Evolutionary conservation across 2,797 vertebrate species (phyloP), one percentile per base, ranked within the genome.

Genomic region (Ispidina lecontei): DNA sequence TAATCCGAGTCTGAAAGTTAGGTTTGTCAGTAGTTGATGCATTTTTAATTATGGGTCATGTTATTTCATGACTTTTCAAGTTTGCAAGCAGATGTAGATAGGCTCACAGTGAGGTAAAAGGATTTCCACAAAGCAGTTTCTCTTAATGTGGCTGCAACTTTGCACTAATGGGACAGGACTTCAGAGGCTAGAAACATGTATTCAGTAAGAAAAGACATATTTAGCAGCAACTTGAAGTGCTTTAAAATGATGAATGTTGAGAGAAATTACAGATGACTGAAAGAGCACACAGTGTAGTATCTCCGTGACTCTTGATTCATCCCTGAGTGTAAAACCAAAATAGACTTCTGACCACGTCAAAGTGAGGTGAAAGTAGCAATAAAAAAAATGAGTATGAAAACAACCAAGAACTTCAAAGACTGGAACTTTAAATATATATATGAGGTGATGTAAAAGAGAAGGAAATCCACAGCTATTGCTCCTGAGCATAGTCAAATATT

Each of bases 221-320:
- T 95, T 91, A 91, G 70, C 54, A 79, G 62, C 67, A 84, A 29
- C 68, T 25, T 82, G 22, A 52, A 91, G n/a, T 72, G 31, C 12
- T 71, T 94, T 91, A 90, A 88, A 82, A 55, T 91, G 31, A 95
- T 84, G 86, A 86, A 80, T 91, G 84, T 79, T 84, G 58, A 91
- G 65, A 91, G 70, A 94, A 94, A 93, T 94, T 82, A 28, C 18
- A 91, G 54, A n/a, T 93, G 93, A 94, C 87, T 89, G 87, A 90
- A 95, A 82, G 83, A 94, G 62, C 76, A 91, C 62, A 25, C 51
- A 46, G 13, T 72, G 25, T 47, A 89, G 59, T 72, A 58, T 79
- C 39, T 84, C 52, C 0, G 1, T 91, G 89, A 77, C 79, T 94
- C 65, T 51, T 88, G 76, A 23, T 71, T 90, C 64, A 80, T 91